phyloP scores from a whole-genome alignment of 2,113 vertebrate species.

The Alligator sinensis region DNA sequence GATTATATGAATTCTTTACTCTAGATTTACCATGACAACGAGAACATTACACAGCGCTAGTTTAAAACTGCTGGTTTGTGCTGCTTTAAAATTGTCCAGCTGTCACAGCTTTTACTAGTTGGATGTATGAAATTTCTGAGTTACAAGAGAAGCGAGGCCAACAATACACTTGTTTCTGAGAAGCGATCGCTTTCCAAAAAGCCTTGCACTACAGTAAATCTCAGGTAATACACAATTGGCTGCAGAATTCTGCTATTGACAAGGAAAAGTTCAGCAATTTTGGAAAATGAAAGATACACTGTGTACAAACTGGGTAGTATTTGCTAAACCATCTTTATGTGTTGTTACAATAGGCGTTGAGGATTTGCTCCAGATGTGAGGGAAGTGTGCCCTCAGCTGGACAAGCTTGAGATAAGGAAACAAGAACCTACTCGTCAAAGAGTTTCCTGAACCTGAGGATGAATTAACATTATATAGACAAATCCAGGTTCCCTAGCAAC shows the following conservation, averaged over 20 bases:
- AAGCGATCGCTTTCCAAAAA: not conserved
- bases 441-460: not conserved
- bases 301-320: not conserved
- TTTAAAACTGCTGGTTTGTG: not conserved
- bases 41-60: not conserved
- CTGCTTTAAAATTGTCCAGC: slow-evolving; percentile 13
- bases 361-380: not conserved
- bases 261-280: not conserved
- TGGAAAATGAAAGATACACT: not conserved
- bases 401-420: not conserved
- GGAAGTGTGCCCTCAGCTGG: slow-evolving; percentile 30
- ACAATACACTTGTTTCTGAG: accelerated
- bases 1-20: not conserved
- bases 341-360: accelerated
- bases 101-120: not conserved
- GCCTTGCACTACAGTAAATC: not conserved
- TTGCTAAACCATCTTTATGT: not conserved
- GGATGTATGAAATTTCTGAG: slow-evolving; percentile 4
- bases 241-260: not conserved
- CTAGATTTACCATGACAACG: slow-evolving; percentile 63
- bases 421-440: accelerated
- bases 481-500: slow-evolving; percentile 62
- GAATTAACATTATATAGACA: not conserved
- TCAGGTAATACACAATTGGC: accelerated
- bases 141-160: not conserved